Evolutionary conservation across 2,888 invertebrate species (phyloP), one percentile per base, ranked within the genome.

Genomic region (Gandaritis pyraliata): DNA sequence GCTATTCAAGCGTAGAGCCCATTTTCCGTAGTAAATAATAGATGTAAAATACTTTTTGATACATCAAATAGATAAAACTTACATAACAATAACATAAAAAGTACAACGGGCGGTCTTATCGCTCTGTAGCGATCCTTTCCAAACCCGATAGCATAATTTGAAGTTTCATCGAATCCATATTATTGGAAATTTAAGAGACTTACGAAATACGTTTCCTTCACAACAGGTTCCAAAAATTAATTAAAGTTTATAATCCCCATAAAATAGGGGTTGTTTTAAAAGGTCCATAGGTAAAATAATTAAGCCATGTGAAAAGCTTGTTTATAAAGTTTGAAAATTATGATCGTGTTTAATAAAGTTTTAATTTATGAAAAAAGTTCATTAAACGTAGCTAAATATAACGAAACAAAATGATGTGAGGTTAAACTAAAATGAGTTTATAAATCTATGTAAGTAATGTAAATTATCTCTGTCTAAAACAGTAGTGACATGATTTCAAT

Each of bases 201-300:
- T 43, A 16, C 11, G 16, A 83, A 77, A 72, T 78, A 72, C 76
- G 81, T 80, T 81, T 79, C 77, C 8, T 11, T 11, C 46, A 75
- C 74, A 72, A 71, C 77, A 78, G 69, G 80, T 79, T 33, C 74
- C 77, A 70, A 78, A 81, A 87, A 87, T 82, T 85, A 90, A 90
- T 90, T 88, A 87, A 89, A 90, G 77, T 90, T 89, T 11, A n/a
- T 46, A 46, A 46, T 46, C 45, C 45, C 85, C 72, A 73, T 81
- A 74, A 79, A 77, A 82, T 79, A 78, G 81, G 74, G 73, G 73
- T 75, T 75, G 78, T 82, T 84, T 80, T 80, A 77, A 85, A 81
- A 81, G 72, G 81, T 75, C 56, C 51, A 29, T 47, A 41, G 15
- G 16, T 10, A 11, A 16, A 16, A 11, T 15, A 15, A 15, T 41